These are phyloP conservation scores for Mormoops blainvillei DNA, from an alignment of 2,113 vertebrate species.

Conservation along the genomic window DNA sequence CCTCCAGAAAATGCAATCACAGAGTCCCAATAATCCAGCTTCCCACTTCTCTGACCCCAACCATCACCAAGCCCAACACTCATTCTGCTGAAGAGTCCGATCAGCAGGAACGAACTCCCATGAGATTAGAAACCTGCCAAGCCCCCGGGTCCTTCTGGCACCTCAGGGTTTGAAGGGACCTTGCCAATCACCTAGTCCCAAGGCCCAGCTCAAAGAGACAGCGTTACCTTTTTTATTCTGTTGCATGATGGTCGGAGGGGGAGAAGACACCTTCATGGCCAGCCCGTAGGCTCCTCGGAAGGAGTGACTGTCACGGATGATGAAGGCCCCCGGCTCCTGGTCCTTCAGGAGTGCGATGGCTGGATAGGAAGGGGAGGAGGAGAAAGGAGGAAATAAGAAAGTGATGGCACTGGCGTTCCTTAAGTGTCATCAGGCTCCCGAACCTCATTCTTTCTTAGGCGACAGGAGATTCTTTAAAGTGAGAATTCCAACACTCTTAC, in stretches of 20 bases:
- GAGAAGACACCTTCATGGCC: conserved; percentile 96
- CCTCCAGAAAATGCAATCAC: background rate
- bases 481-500: background rate
- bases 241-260: conserved; percentile 88
- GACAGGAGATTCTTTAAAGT: background rate
- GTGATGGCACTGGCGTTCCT: background rate
- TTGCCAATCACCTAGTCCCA: background rate
- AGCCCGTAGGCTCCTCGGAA: conserved; percentile 96
- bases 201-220: fast-evolving
- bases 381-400: background rate
- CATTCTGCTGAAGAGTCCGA: background rate
- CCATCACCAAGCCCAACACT: background rate
- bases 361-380: conserved; percentile 53
- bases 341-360: conserved; percentile 93
- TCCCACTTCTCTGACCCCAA: background rate
- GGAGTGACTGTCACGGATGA: conserved; percentile 97
- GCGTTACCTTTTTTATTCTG: conserved; percentile 94
- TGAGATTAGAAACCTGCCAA: background rate
- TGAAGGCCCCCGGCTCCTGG: conserved; percentile 93
- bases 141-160: background rate
- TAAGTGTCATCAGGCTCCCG: background rate
- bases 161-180: background rate
- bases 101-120: background rate
- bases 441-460: background rate
- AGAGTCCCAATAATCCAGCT: background rate